Evolutionary conservation across 2,888 invertebrate species (phyloP), one percentile per base, ranked within the genome.

Genomic region (Pseudococcus jackbeardsleyi): DNA sequence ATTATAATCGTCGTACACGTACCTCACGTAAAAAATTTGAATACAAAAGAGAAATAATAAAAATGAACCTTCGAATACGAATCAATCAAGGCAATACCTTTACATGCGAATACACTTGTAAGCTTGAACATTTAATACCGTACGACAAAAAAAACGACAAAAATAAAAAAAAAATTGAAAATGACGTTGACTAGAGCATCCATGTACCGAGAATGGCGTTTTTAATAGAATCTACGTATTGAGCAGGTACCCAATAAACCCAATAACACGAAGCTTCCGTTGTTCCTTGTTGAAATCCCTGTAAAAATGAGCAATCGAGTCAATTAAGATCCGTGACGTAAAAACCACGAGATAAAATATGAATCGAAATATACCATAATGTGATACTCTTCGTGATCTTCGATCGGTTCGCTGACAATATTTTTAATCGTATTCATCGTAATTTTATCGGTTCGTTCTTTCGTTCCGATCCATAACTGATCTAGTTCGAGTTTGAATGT

Each of bases 161-260:
- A 64, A 59, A 39, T 3, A 64, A 64, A 84, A 33, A 26, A 26
- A 12, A 64, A 39, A n/a, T n/a, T 9, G 64, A 85, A 59, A n/a
- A 26, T 7, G 15, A 72, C 42, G 46, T 46, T 88, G 88, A 88
- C 88, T 88, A 88, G 88, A 85, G 88, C 85, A 88, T 88, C 88
- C 96, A 96, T 91, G 96, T 96, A 89, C 97, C 97, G 85, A 97
- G 94, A 89, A 97, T 95, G 89, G 97, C 96, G 91, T 97, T 96
- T 92, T 97, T 97, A 91, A 98, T 97, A 90, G 97, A 96, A 91
- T 96, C 96, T 88, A 97, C 94, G 91, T 96, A 98, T 91, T 96
- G 96, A 85, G 96, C 96, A 12, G 97, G 98, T 82, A 98, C 97
- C 97, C 97, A 98, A 92, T 98, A 98, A 89, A 98, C 94, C 96